Evolutionary conservation across 2,797 vertebrate species (phyloP).

Genomic region (Sternarchorhynchus goeldii): DNA sequence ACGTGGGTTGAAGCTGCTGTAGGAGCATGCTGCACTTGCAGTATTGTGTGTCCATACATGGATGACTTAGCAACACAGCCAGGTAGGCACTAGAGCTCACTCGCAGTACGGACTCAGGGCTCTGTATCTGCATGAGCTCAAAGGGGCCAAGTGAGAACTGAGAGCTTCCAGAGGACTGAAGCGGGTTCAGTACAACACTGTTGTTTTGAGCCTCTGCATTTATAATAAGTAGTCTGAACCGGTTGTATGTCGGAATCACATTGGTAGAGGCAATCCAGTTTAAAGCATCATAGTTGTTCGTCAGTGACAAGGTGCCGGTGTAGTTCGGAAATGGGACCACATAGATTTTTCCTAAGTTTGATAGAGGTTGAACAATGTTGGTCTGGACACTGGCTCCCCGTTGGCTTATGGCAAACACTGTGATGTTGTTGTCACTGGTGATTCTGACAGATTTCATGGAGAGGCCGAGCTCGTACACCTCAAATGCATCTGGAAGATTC

Average conservation of each 20-base stretch:
- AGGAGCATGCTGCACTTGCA: constrained; percentile 69
- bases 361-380: constrained; percentile 52
- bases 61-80: constrained; percentile 66
- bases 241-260: constrained; percentile 18
- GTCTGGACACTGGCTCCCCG: constrained; percentile 62
- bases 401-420: constrained; percentile 44
- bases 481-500: fast-evolving
- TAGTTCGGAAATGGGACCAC: constrained; percentile 58
- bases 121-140: constrained; percentile 43
- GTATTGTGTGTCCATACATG: constrained; percentile 42
- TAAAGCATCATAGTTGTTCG: background rate
- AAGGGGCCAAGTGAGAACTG: fast-evolving
- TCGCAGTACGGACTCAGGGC: fast-evolving
- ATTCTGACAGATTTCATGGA: constrained; percentile 37
- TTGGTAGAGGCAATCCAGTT: fast-evolving
- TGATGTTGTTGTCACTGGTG: constrained; percentile 48
- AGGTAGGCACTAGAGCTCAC: background rate
- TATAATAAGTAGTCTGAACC: constrained; percentile 68
- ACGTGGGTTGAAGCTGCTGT: constrained; percentile 52
- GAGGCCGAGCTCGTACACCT: background rate
- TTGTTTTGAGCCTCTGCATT: constrained; percentile 23
- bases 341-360: constrained; percentile 59
- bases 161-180: fast-evolving
- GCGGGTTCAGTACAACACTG: constrained; percentile 28
- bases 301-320: fast-evolving